Conservation (phyloP, 2,888 invertebrate genomes). For the Lasius fuliginosus region DNA sequence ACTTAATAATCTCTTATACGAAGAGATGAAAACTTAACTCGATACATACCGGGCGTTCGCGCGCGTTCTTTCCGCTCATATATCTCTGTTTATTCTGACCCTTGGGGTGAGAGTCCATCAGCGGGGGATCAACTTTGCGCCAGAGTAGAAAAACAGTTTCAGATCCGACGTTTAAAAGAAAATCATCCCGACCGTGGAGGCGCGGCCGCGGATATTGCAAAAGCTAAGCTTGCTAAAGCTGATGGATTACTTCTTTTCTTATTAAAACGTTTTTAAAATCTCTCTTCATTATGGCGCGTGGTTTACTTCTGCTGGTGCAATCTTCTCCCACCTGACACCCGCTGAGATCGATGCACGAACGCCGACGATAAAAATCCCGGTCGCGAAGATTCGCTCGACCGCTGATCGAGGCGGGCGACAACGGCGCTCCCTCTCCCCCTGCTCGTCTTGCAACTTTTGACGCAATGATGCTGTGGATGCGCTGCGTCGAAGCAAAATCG, state of each 20-base stretch:
- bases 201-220: constrained; percentile 21
- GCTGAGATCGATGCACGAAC: constrained; percentile 38
- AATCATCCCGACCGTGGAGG: not conserved
- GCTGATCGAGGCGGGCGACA: not conserved
- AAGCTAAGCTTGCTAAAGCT: constrained; percentile 35
- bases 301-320: constrained; percentile 35
- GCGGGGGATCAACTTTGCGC: constrained; percentile 31
- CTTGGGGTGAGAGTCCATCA: constrained; percentile 26
- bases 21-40: constrained; percentile 32
- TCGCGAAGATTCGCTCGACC: not conserved
- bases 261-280: constrained; percentile 39
- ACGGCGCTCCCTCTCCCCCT: not conserved
- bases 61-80: not conserved
- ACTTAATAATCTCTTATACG: constrained; percentile 40
- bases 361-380: constrained; percentile 28
- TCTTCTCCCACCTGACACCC: constrained; percentile 27
- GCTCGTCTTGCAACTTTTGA: constrained; percentile 11
- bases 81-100: not conserved
- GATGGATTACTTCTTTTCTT: constrained; percentile 38
- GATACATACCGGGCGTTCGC: constrained; percentile 20
- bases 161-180: not conserved
- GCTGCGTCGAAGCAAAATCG: constrained; percentile 8
- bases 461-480: constrained; percentile 17
- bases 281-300: constrained; percentile 26
- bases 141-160: constrained; percentile 20